Evolutionary conservation across 2,113 vertebrate species (phyloP), one percentile per base, ranked within the genome.

Genomic region (Coregonus clupeaformis): DNA sequence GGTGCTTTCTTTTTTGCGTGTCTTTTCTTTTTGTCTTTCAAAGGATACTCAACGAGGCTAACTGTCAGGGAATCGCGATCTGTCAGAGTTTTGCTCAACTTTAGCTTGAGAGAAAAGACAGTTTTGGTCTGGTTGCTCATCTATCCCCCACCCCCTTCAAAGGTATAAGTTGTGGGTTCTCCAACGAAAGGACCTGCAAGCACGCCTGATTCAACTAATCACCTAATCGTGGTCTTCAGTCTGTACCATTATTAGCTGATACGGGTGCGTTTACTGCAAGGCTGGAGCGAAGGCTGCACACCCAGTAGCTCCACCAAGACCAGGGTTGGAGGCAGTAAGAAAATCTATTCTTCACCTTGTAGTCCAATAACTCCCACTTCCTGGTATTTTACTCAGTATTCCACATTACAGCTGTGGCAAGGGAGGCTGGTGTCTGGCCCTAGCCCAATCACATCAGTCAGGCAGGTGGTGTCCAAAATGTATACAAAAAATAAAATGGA

Each of bases 1-100:
- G 68, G 68, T 70, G 68, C 68, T 70, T 70, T 55, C 47, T n/a
- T 55, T n/a, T n/a, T 29, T 9, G 27, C 14, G 7, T 49, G 4
- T 49, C 11, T 49, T 69, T 69, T 42, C 20, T n/a, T 30, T 25
- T 49, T 25, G 42, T 25, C 36, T 69, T 69, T 47, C 20, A 68
- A 47, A 13, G 32, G 66, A 68, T 47, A 24, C 36, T 68, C 66
- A 42, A 45, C 13, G 9, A 69, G n/a, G 67, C n/a, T 69, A n/a
- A 42, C 12, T 29, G 18, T 69, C 68, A 69, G 68, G 22, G n/a
- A 52, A 47, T 27, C 20, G 3, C 24, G 1, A 27, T 25, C 27
- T 66, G 1, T 14, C n/a, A 18, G 12, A 52, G 12, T 14, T 18
- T 52, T 5, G 18, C 27, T 64, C 12, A 64, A 64, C 62, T 30